phyloP scores from a whole-genome alignment of 2,797 vertebrate genomes.

The Pteronotus mesoamericanus region DNA sequence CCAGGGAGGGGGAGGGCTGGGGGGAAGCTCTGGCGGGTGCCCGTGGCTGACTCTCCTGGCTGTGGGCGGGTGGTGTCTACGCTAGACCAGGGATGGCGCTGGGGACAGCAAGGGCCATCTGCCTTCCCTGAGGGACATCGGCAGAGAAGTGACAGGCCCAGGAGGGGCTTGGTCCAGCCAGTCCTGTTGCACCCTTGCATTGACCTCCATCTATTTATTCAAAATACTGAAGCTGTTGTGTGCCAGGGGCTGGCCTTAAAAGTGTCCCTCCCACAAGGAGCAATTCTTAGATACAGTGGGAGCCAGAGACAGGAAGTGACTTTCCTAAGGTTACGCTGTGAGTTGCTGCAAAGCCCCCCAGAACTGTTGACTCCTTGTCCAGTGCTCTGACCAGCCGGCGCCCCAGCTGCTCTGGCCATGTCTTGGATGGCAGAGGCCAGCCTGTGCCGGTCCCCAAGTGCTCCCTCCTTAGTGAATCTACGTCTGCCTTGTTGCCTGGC shows the following conservation, averaged over 20 bases:
- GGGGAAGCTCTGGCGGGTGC: not conserved
- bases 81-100: not conserved
- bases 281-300: not conserved
- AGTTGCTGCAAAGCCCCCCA: not conserved
- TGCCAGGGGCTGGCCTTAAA: not conserved
- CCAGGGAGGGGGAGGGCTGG: too few relatives aligned
- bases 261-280: not conserved
- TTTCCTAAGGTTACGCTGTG: not conserved
- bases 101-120: not conserved
- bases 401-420: not conserved
- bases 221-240: not conserved
- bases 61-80: not conserved
- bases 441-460: not conserved
- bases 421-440: not conserved
- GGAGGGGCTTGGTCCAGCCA: not conserved
- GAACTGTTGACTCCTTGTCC: not conserved
- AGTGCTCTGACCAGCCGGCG: not conserved
- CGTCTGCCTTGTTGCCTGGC: not conserved
- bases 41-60: not conserved
- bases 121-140: not conserved
- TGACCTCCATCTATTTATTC: not conserved
- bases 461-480: not conserved
- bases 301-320: not conserved
- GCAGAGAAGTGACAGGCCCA: not conserved
- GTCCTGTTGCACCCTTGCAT: accelerated